phyloP scores from a whole-genome alignment of 2,888 invertebrate species.

The Ceriagrion tenellum region DNA sequence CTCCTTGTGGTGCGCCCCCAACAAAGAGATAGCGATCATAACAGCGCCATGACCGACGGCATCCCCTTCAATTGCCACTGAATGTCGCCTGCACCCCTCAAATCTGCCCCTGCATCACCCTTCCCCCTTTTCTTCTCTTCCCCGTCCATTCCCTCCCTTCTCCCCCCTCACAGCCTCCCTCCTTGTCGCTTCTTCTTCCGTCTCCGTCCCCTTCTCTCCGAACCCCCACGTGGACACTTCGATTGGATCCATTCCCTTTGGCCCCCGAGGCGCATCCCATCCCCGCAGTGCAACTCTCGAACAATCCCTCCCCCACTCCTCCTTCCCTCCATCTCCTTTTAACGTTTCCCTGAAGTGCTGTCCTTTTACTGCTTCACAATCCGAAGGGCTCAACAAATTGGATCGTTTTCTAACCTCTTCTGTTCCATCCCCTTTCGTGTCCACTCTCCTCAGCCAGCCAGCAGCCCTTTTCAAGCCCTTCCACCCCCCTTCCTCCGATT shows the following conservation, averaged over 20 bases:
- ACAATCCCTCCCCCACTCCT: not conserved
- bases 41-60: not conserved
- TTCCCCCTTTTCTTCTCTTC: not conserved
- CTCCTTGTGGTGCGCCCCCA: not conserved
- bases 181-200: not conserved
- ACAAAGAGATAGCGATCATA: slow-evolving; percentile 7
- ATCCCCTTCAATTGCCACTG: not conserved
- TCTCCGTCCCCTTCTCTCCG: not conserved
- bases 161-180: not conserved
- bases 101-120: not conserved
- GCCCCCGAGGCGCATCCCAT: not conserved
- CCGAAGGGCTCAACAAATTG: slow-evolving; percentile 62
- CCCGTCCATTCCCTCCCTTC: not conserved
- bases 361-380: slow-evolving; percentile 63
- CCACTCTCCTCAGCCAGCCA: not conserved
- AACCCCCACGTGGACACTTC: slow-evolving; percentile 29
- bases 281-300: not conserved
- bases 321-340: slow-evolving; percentile 31
- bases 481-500: not conserved
- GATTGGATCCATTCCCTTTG: slow-evolving; percentile 32
- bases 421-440: slow-evolving; percentile 49
- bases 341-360: slow-evolving; percentile 63
- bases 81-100: not conserved
- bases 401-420: slow-evolving; percentile 66
- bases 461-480: too few relatives aligned